phyloP scores from a whole-genome alignment of 2,888 invertebrate genomes.

The Nesidiocoris tenuis region DNA sequence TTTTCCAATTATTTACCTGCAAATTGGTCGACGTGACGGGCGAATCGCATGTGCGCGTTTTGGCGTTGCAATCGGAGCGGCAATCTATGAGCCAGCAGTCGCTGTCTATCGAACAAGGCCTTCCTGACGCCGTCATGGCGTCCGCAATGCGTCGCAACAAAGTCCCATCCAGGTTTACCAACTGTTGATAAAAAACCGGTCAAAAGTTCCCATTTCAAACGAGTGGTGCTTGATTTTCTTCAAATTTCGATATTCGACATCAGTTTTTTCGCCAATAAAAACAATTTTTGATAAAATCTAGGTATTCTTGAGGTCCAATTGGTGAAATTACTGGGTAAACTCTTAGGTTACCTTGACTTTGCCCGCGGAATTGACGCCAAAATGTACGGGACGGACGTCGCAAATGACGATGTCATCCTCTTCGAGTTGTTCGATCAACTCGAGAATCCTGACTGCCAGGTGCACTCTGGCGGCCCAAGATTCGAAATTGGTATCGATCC shows the following conservation, averaged over 20 bases:
- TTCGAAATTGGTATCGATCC: conserved; percentile 31
- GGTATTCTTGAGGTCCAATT: no score
- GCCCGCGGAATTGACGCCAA: conserved; percentile 45
- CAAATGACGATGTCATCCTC: conserved; percentile 66
- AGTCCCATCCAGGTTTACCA: conserved; percentile 64
- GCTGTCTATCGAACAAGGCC: conserved; percentile 60
- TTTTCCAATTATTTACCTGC: conserved; percentile 54
- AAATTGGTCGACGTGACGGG: conserved; percentile 65
- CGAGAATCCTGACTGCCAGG: conserved; percentile 63
- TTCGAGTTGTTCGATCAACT: conserved; percentile 63
- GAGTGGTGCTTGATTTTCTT: no score
- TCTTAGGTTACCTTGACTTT: conserved; percentile 45
- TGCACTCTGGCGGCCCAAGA: conserved; percentile 61
- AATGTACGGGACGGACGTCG: conserved; percentile 60
- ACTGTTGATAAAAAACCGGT: no score
- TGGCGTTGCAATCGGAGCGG: conserved; percentile 62
- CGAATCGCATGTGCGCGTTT: conserved; percentile 57
- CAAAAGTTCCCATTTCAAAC: no score
- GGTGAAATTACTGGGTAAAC: no score
- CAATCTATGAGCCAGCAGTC: conserved; percentile 71
- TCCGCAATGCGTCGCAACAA: conserved; percentile 61
- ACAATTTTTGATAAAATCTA: no score
- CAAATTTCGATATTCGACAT: no score
- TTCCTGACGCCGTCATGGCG: conserved; percentile 57
- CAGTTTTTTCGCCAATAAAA: no score